A percentile compares a stretch with the other conserved stretches of the same genome.
Evolutionary conservation across 2,113 vertebrate species (phyloP).

Genomic region (Lichenostomus cassidix): DNA sequence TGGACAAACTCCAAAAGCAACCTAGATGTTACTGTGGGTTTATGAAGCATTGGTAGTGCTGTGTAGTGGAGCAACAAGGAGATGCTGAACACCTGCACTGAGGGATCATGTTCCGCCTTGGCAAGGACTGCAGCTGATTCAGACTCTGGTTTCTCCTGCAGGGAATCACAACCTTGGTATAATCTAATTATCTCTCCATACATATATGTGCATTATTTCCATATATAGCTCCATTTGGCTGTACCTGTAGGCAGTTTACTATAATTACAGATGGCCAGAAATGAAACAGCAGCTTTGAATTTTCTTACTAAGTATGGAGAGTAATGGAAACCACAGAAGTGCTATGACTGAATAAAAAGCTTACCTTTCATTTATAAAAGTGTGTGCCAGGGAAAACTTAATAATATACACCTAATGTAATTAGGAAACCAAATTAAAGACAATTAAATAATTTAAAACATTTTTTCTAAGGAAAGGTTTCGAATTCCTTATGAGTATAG

Average conservation of each 20-base stretch:
- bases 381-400: background rate
- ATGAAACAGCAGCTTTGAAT: background rate
- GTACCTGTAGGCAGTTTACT: background rate
- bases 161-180: background rate
- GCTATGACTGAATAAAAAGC: background rate
- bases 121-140: background rate
- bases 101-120: background rate
- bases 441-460: background rate
- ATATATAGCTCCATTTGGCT: background rate
- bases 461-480: background rate
- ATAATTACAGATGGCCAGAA: constrained; percentile 2
- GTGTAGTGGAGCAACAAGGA: background rate
- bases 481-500: background rate
- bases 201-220: background rate
- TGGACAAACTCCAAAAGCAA: constrained; percentile 32
- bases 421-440: background rate
- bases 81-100: background rate
- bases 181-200: constrained; percentile 23
- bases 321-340: background rate
- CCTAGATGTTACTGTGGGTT: background rate
- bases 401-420: background rate
- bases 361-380: constrained; percentile 10
- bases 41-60: background rate
- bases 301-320: background rate
- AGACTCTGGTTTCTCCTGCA: background rate